Base-by-base conservation (phyloP, 2,888 invertebrate genomes). In the Drosophila gaucha region DNA sequence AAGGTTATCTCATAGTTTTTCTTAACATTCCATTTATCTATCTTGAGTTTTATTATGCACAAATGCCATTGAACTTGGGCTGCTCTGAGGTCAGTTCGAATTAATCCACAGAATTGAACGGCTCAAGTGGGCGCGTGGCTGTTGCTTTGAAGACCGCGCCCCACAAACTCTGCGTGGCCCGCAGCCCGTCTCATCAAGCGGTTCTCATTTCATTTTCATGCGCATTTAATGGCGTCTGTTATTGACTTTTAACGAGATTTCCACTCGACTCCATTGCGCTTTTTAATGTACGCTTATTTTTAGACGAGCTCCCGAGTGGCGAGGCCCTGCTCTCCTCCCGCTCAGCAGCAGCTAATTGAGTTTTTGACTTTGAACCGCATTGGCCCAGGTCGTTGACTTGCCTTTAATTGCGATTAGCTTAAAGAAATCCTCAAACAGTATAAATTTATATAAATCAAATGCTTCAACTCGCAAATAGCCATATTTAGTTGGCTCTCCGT, bases 181-280 rank as follows among this genome's bases (percentile, higher is more conserved):
- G 35, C 44, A 57, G 66, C 20, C 54, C 33, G 56, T 35, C 57
- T 55, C 46, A 63, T 67, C 79, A 54, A 70, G 75, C 68, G 66
- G 22, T 78, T 68, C 78, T 80, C 86, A 85, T 80, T 84, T 88
- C 71, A 82, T 80, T 80, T 84, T 88, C 80, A 88, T 82, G 88
- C 86, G 73, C 82, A 68, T 86, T 88, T 87, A 86, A 85, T 85
- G 87, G 85, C 78, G 78, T 88, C 87, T 85, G 89, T 87, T 88
- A 88, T 85, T 88, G 85, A 70, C 78, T 85, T 85, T 88, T 85
- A 85, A 85, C 85, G 72, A 85, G 85, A 88, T 84, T 85, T 88
- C 74, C 86, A 71, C 88, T 78, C 66, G 63, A 60, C 56, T 69
- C 63, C 78, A 72, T 67, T 63, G 63, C 67, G 63, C 35, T 62